Evolutionary conservation across 1,140 invertebrate species (phyloP), one percentile per base, ranked within the genome.

Genomic region (Hetaerina americana): DNA sequence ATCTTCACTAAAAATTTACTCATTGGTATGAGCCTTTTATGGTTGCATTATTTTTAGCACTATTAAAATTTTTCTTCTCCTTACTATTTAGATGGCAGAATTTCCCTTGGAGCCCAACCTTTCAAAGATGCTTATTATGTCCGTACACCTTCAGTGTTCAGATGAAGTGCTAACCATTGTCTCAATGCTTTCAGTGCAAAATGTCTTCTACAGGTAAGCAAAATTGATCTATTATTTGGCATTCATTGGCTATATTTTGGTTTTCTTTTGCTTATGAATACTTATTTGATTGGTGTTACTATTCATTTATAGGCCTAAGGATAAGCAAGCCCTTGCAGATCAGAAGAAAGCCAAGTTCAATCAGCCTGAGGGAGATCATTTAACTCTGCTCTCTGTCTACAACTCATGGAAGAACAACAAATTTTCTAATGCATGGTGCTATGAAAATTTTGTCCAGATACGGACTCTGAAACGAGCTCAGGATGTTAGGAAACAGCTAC

Each of bases 331-430:
- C 0, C 80, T 98, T 28, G 98, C 98, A 2, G 98, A 99, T 84
- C 95, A 99, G 80, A 97, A 98, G 78, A 99, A 99, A 79, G 96
- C 95, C 0, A 99, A 99, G 82, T 99, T 99, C 78, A 98, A 99
- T 84, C 97, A 99, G 81, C 84, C 94, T 0, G 97, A 99, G 82
- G 98, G 98, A 0, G 98, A 99, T 82, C 98, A 99, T 84, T 84
- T 99, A 6, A 99, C 97, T 0, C 81, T 99, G 12, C 81, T 99
- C n/a, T 94, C 97, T 0, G 97, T 99, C 2, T 99, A 98, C 80
- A 99, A 99, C 79, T 97, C 96, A 26, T 99, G 98, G 98, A 95
- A 95, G 78, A 98, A 98, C 78, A 98, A 99, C 80, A 98, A 99
- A 79, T 99, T 98, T 81, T 97, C 94, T 0, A 97, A 96, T 80